Conservation (phyloP, 2,113 vertebrate genomes). For the Muntiacus reevesi region DNA sequence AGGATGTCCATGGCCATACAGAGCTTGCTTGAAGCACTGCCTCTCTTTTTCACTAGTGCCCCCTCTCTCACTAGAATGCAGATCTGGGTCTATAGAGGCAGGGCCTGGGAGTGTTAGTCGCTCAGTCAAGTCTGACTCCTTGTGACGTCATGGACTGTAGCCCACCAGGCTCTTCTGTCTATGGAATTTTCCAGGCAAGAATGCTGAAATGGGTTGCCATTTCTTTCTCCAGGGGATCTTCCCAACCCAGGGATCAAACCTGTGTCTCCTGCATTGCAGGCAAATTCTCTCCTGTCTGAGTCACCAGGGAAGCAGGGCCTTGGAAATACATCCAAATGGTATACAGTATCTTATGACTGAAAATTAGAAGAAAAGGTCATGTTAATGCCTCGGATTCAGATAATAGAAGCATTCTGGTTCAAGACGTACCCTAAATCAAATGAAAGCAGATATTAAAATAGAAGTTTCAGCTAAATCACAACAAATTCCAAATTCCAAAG, state of each 20-base stretch:
- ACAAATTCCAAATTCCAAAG: conserved; percentile 23
- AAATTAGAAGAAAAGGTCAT: conserved; percentile 34
- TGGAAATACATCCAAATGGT: conserved; percentile 12
- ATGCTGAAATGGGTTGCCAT: not conserved
- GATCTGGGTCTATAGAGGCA: not conserved
- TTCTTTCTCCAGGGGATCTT: not conserved
- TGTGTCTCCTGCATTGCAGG: not conserved
- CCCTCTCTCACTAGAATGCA: not conserved
- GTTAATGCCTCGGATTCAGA: conserved; percentile 13
- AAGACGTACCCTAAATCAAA: conserved; percentile 17
- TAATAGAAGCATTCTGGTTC: not conserved
- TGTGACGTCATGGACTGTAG: not conserved
- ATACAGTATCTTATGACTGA: not conserved
- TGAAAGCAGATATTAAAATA: conserved; percentile 31
- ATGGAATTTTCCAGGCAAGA: not conserved
- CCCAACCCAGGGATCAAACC: not conserved
- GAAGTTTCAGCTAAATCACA: conserved; percentile 18
- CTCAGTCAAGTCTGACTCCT: not conserved
- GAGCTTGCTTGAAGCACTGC: not conserved
- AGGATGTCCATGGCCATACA: not conserved
- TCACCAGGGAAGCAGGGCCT: not conserved
- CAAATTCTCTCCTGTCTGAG: not conserved
- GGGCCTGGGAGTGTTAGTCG: not conserved
- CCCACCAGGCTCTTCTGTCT: not conserved
- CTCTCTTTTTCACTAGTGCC: not conserved